phyloP scores from a whole-genome alignment of 1,140 invertebrate genomes.

The Drosophila obscura region DNA sequence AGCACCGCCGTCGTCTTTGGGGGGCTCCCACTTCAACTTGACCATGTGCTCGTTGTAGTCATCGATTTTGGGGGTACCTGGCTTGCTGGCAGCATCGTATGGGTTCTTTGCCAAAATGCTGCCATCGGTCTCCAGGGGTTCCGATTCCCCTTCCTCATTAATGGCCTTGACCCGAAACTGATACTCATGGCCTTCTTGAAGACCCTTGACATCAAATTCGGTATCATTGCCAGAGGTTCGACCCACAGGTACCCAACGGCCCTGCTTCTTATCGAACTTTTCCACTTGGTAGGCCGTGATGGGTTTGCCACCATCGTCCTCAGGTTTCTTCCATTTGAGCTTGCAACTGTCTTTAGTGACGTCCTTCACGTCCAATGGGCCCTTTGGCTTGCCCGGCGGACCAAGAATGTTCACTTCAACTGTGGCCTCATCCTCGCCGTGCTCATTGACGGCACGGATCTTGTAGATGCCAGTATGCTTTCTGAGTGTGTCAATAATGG shows the following conservation, averaged over 20 bases:
- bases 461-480: constrained; percentile 95
- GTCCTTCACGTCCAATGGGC: constrained; percentile 96
- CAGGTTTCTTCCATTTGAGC: constrained; percentile 98
- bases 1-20: constrained; percentile 95
- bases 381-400: constrained; percentile 92
- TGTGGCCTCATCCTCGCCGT: constrained; percentile 96
- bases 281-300: constrained; percentile 98
- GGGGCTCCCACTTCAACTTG: constrained; percentile 96
- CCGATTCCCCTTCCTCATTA: constrained; percentile 98
- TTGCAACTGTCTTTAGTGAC: constrained; percentile 95
- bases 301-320: constrained; percentile 98
- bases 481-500: constrained; percentile 91
- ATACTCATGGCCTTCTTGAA: constrained; percentile 97
- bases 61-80: constrained; percentile 93
- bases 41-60: constrained; percentile 98
- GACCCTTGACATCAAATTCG: constrained; percentile 95
- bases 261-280: constrained; percentile 96
- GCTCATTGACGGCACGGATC: constrained; percentile 95
- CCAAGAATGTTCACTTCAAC: constrained; percentile 96
- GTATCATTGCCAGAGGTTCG: constrained; percentile 90
- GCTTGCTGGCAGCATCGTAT: constrained; percentile 93
- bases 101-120: constrained; percentile 84
- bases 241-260: constrained; percentile 96
- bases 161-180: constrained; percentile 98
- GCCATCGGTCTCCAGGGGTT: constrained; percentile 95